phyloP scores from a whole-genome alignment of 2,888 invertebrate genomes.

The Chironomus riparius region DNA sequence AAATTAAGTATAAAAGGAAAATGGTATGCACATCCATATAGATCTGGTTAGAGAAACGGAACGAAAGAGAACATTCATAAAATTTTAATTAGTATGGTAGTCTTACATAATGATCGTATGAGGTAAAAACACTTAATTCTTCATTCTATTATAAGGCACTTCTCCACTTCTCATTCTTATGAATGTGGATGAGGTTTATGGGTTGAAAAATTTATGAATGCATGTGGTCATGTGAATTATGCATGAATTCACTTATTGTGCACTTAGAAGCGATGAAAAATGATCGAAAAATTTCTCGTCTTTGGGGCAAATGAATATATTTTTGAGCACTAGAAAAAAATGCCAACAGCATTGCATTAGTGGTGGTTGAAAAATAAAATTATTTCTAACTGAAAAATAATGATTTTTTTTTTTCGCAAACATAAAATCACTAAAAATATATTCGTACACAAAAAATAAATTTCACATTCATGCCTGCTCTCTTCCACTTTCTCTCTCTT shows the following conservation, averaged over 20 bases:
- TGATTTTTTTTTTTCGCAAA: not conserved
- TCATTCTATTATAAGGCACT: not conserved
- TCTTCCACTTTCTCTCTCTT: too few species aligned
- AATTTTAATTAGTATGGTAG: not conserved
- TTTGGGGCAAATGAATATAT: not conserved
- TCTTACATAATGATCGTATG: not conserved
- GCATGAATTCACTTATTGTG: too few species aligned
- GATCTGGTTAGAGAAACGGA: too few species aligned
- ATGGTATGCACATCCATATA: not conserved
- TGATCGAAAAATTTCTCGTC: too few species aligned
- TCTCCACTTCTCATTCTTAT: not conserved
- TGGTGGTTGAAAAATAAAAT: not conserved
- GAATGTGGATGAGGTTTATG: not conserved
- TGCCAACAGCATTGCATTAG: not conserved
- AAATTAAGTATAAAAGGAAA: not conserved
- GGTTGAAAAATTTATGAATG: not conserved
- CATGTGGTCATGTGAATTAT: not conserved
- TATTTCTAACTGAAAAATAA: not conserved
- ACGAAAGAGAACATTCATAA: not conserved
- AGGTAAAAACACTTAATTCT: not conserved
- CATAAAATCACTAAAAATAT: not conserved
- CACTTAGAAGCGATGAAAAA: too few species aligned
- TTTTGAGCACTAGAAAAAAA: not conserved
- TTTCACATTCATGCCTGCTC: too few species aligned
- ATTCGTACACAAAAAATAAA: too few species aligned